These are phyloP conservation scores for Brachionus calyciflorus DNA, from an alignment of 1,140 invertebrate genomes.

Conservation along the genomic window DNA sequence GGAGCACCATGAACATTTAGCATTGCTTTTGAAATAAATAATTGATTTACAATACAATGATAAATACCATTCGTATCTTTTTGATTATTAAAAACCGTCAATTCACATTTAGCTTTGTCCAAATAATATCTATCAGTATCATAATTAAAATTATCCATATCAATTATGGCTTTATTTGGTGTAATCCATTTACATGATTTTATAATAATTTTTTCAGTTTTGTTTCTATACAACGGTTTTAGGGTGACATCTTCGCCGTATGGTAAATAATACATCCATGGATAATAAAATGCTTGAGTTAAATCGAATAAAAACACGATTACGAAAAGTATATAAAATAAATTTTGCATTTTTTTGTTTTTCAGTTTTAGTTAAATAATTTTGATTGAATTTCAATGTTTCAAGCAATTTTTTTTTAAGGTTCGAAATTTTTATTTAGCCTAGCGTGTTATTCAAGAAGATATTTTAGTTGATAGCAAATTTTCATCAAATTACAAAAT, in stretches of 20 bases:
- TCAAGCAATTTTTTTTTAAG: too few species aligned
- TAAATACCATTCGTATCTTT: constrained; percentile 40
- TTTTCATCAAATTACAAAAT: too few species aligned
- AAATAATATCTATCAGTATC: constrained; percentile 3
- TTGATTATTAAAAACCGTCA: constrained; percentile 31
- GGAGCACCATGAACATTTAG: constrained; percentile 38
- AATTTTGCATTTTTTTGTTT: constrained; percentile 19
- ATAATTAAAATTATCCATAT: not conserved
- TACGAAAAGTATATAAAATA: not conserved
- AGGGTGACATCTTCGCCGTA: constrained; percentile 27
- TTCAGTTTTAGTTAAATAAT: not conserved
- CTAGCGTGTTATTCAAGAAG: not conserved
- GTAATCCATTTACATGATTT: constrained; percentile 19
- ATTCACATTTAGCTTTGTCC: constrained; percentile 10
- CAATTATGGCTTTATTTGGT: not conserved
- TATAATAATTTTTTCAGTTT: not conserved
- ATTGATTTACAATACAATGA: constrained; percentile 17
- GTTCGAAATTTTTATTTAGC: not conserved
- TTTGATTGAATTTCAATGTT: not conserved
- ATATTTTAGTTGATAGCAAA: not conserved
- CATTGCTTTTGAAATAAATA: constrained; percentile 30
- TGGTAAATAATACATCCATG: constrained; percentile 39
- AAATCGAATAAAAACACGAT: not conserved
- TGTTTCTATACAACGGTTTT: constrained; percentile 30
- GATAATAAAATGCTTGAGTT: constrained; percentile 2